These are phyloP conservation scores for Ramphastos sulfuratus DNA, from an alignment of 2,113 vertebrate species.

Conservation along the genomic window DNA sequence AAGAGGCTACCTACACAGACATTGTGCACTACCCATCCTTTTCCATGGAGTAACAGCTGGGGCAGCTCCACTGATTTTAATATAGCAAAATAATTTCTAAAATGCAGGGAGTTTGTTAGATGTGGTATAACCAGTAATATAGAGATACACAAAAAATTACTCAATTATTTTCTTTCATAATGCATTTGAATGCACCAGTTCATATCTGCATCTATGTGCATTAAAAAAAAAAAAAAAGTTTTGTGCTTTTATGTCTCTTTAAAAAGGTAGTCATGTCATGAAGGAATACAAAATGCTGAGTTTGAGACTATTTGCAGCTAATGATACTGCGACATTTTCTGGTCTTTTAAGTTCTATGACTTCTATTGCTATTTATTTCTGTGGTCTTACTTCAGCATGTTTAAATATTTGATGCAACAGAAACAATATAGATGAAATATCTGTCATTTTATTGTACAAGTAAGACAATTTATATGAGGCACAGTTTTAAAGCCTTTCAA, in stretches of 20 bases:
- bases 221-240: background rate
- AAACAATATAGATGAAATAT: background rate
- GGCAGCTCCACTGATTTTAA: background rate
- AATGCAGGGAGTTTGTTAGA: background rate
- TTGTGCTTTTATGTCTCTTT: background rate
- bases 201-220: background rate
- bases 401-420: background rate
- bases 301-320: background rate
- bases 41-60: background rate
- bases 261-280: background rate
- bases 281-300: background rate
- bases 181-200: background rate
- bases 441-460: background rate
- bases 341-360: background rate
- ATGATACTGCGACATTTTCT: background rate
- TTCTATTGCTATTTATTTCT: background rate
- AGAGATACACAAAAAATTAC: background rate
- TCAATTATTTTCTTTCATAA: background rate
- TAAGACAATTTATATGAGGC: background rate
- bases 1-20: background rate
- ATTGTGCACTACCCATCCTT: background rate
- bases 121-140: background rate
- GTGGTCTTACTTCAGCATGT: background rate
- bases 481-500: background rate
- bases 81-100: background rate